Evolutionary conservation across 2,797 vertebrate genomes (phyloP).

Genomic region (Crypturellus tataupa): DNA sequence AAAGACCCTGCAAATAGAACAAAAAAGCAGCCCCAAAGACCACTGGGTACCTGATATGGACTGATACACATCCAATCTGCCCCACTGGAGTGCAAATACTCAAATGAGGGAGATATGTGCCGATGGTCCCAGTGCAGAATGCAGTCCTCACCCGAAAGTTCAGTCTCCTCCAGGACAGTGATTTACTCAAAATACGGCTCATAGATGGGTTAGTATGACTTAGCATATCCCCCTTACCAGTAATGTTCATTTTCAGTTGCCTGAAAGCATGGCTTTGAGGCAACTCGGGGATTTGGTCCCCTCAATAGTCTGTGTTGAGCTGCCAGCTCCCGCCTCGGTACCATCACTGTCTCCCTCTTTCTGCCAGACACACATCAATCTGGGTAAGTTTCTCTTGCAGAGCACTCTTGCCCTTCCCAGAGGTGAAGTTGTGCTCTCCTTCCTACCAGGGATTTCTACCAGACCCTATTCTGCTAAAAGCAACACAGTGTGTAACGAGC

Average conservation of each 20-base stretch:
- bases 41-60: background rate
- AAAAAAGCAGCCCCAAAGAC: background rate
- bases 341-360: background rate
- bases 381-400: background rate
- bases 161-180: background rate
- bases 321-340: background rate
- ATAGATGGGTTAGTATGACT: background rate
- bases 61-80: background rate
- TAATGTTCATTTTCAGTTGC: background rate
- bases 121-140: background rate
- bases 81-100: background rate
- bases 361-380: background rate
- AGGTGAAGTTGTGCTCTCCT: background rate
- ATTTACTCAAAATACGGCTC: background rate
- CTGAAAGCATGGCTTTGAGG: background rate
- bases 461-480: background rate
- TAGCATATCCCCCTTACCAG: background rate
- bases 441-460: background rate
- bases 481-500: background rate
- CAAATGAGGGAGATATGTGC: accelerated
- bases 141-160: background rate
- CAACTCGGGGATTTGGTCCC: background rate
- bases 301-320: background rate
- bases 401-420: background rate
- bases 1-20: background rate